Conservation (phyloP, 2,888 invertebrate species). For the Suillia variegata region DNA sequence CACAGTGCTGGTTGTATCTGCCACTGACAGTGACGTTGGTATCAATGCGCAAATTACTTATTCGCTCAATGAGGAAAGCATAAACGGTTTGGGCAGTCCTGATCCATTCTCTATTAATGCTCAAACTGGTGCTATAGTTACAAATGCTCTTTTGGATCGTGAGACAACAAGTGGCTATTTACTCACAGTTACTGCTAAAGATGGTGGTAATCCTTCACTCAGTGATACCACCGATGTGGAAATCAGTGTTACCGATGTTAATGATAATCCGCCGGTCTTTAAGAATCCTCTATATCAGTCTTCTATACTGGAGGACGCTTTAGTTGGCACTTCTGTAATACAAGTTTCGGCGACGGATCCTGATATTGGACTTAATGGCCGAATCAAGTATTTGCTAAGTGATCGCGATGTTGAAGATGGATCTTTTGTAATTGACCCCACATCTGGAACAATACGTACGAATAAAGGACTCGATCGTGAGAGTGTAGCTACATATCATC, state of each 20-base stretch:
- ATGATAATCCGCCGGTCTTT: constrained; percentile 92
- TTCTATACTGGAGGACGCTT: constrained; percentile 84
- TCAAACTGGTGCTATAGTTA: constrained; percentile 91
- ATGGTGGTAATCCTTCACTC: constrained; percentile 88
- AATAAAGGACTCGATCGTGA: constrained; percentile 91
- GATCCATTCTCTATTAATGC: constrained; percentile 87
- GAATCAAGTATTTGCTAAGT: constrained; percentile 79
- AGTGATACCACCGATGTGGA: constrained; percentile 96
- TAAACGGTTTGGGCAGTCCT: constrained; percentile 65
- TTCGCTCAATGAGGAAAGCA: constrained; percentile 72
- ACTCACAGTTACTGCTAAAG: constrained; percentile 88
- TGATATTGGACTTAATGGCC: constrained; percentile 86
- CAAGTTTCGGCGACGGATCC: constrained; percentile 82
- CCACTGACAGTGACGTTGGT: constrained; percentile 93
- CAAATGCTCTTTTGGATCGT: constrained; percentile 82
- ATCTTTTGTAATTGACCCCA: constrained; percentile 89
- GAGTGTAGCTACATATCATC: constrained; percentile 80
- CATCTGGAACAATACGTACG: constrained; percentile 89
- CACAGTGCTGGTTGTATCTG: constrained; percentile 88
- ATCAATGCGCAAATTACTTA: constrained; percentile 90
- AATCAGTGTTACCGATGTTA: constrained; percentile 93
- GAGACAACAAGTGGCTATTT: constrained; percentile 83
- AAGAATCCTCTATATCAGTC: constrained; percentile 81
- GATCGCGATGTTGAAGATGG: constrained; percentile 80
- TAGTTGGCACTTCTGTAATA: constrained; percentile 78